These are phyloP conservation scores for Monopis laevigella DNA, from an alignment of 2,888 invertebrate genomes.

Conservation along the genomic window DNA sequence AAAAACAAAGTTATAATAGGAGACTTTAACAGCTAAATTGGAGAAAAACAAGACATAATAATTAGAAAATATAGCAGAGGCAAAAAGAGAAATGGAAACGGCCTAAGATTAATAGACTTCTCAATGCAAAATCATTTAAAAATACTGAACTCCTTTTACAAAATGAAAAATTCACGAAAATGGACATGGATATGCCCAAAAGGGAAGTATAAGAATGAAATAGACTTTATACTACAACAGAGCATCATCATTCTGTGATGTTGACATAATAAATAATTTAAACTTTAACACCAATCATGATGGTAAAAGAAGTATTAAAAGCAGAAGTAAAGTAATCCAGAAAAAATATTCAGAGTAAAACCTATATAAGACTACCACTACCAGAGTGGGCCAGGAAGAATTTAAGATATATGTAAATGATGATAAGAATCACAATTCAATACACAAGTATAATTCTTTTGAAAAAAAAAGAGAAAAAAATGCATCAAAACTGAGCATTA, in stretches of 20 bases:
- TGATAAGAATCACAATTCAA: not conserved
- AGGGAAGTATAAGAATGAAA: conserved; percentile 7
- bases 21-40: too few species aligned
- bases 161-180: conserved; percentile 6
- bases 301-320: too few species aligned
- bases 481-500: not conserved
- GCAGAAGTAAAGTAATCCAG: not conserved
- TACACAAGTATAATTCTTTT: conserved; percentile 1
- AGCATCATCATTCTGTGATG: conserved; percentile 4
- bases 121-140: conserved; percentile 9
- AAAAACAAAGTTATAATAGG: not conserved
- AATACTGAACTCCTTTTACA: conserved; percentile 11
- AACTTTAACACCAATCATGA: conserved; percentile 13
- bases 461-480: not conserved
- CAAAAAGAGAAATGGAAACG: not conserved
- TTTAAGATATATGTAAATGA: not conserved
- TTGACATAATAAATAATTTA: conserved; percentile 2
- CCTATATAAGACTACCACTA: not conserved
- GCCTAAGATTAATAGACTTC: conserved; percentile 11
- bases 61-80: not conserved
- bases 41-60: conserved; percentile 1
- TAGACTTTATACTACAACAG: conserved; percentile 10
- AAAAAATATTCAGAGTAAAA: not conserved
- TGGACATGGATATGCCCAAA: conserved; percentile 11
- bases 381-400: not conserved